Evolutionary conservation across 2,797 vertebrate species (phyloP).

Genomic region (Carcharodon carcharias): DNA sequence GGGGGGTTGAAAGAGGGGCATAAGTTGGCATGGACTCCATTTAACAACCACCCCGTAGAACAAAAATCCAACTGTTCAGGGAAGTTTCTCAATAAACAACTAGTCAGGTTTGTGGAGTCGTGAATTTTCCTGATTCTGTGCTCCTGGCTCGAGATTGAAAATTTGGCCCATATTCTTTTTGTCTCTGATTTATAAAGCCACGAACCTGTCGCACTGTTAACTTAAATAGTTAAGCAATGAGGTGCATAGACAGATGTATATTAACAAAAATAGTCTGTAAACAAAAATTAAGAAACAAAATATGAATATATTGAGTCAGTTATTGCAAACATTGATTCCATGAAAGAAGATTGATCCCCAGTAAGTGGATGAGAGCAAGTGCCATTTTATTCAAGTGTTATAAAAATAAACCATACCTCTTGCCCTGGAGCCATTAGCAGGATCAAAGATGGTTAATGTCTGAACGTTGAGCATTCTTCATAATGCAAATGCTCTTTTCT

Average conservation of each 20-base stretch:
- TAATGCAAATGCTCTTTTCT: slow-evolving; percentile 3
- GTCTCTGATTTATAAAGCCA: not conserved
- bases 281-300: not conserved
- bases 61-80: no score
- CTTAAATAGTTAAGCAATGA: not conserved
- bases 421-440: not conserved
- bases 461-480: not conserved
- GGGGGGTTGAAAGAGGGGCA: no score
- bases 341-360: not conserved
- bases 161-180: not conserved
- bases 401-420: not conserved
- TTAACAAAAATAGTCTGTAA: not conserved
- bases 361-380: not conserved
- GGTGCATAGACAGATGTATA: not conserved
- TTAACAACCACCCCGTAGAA: no score
- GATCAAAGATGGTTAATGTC: not conserved
- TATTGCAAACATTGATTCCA: not conserved
- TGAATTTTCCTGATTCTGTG: no score
- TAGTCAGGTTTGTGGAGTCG: no score
- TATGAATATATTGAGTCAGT: not conserved
- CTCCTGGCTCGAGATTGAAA: no score
- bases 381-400: not conserved
- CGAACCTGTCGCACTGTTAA: not conserved
- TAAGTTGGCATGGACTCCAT: no score
- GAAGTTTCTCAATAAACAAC: no score